These are phyloP conservation scores for Paralichthys olivaceus DNA, from an alignment of 2,113 vertebrate genomes.

Conservation along the genomic window DNA sequence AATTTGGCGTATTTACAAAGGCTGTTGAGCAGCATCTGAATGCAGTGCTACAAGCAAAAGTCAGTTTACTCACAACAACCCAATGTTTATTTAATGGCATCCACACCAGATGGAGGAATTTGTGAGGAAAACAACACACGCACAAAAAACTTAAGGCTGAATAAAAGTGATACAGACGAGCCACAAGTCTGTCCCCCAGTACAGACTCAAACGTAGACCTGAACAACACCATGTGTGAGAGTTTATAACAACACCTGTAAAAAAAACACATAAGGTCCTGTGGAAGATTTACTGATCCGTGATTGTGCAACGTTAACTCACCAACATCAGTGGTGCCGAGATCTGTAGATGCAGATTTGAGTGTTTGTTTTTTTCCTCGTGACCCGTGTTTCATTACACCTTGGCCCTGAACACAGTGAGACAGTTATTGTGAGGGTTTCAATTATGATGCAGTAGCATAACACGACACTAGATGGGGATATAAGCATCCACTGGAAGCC, in stretches of 20 bases:
- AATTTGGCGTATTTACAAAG: neutral
- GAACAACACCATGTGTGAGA: neutral
- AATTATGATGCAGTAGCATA: constrained; percentile 4
- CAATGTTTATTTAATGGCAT: neutral
- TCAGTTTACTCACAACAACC: neutral
- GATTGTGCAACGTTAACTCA: constrained; percentile 73
- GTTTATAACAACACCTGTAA: neutral
- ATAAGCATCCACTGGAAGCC: neutral
- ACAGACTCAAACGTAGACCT: neutral
- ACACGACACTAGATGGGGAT: constrained; percentile 36
- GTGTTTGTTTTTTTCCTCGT: constrained; percentile 92
- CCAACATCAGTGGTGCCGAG: constrained; percentile 94
- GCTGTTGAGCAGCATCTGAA: neutral
- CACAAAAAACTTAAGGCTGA: neutral
- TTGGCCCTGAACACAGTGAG: constrained; percentile 82
- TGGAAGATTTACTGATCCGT: neutral
- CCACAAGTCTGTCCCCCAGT: neutral
- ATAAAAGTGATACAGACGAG: neutral
- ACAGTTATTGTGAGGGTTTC: neutral
- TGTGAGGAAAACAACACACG: neutral
- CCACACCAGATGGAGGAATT: neutral
- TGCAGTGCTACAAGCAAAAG: neutral
- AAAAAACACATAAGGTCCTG: neutral
- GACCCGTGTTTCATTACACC: constrained; percentile 92
- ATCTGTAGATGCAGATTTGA: constrained; percentile 96